A percentile compares a stretch with the other conserved stretches of the same genome.
These are phyloP conservation scores for Amblyornis subalaris DNA, from an alignment of 2,113 vertebrate genomes.

Conservation along the genomic window DNA sequence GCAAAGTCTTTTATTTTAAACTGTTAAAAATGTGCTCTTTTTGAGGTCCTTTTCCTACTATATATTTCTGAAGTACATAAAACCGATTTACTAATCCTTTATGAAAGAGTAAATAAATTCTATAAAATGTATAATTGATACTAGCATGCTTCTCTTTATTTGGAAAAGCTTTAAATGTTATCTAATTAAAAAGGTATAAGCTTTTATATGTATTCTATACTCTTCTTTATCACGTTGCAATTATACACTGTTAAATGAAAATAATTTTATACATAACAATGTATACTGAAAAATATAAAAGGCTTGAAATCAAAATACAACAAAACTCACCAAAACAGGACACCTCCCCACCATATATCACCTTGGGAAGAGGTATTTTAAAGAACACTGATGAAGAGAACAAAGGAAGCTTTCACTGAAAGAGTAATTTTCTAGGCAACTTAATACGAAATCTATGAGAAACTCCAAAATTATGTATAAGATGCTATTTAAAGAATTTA, in stretches of 20 bases:
- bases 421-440: not conserved
- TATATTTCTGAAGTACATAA: not conserved
- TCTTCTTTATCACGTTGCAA: not conserved
- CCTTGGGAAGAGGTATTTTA: not conserved
- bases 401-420: not conserved
- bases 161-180: not conserved
- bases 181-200: not conserved
- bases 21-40: conserved; percentile 15
- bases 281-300: not conserved
- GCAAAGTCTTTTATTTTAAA: conserved; percentile 54
- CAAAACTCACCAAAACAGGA: not conserved
- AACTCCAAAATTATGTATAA: not conserved
- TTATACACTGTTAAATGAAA: not conserved
- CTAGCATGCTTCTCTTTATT: not conserved
- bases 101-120: not conserved
- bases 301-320: not conserved
- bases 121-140: not conserved
- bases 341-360: not conserved
- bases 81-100: not conserved
- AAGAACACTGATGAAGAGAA: not conserved
- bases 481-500: not conserved
- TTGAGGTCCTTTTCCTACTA: not conserved
- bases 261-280: not conserved
- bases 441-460: not conserved
- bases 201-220: not conserved